phyloP scores from a whole-genome alignment of 2,888 invertebrate species.

The Ctena decussata region DNA sequence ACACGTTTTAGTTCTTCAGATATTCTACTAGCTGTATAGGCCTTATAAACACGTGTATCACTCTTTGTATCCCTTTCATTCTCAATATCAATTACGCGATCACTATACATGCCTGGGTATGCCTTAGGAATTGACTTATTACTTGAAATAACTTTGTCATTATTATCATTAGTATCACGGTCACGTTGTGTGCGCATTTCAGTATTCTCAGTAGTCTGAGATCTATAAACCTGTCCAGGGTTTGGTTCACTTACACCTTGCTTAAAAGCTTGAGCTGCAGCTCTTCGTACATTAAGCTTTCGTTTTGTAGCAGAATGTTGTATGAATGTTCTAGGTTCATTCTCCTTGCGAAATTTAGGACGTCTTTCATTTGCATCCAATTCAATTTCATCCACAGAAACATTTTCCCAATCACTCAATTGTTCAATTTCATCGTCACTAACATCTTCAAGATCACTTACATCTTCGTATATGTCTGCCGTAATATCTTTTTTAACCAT shows the following conservation, averaged over 20 bases:
- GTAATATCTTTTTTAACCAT: background rate
- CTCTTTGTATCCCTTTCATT: background rate
- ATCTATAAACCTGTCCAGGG: background rate
- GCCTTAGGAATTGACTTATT: no score
- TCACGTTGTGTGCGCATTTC: background rate
- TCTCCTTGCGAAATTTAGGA: background rate
- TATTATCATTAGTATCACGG: background rate
- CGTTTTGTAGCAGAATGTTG: background rate
- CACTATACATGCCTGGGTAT: background rate
- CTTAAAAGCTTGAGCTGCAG: background rate
- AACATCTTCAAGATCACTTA: slow-evolving; percentile 5
- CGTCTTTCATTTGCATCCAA: slow-evolving; percentile 7
- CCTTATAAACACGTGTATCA: background rate
- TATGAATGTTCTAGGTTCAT: slow-evolving; percentile 1
- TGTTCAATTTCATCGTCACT: background rate
- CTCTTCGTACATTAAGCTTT: background rate
- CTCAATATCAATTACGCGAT: background rate
- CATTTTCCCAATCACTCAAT: background rate
- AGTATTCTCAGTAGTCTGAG: background rate
- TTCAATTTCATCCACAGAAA: slow-evolving; percentile 2
- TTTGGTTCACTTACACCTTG: background rate
- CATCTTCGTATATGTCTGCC: background rate
- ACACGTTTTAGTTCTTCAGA: background rate
- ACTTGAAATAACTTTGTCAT: no score
- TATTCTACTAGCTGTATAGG: background rate